Conservation (phyloP, 2,888 invertebrate species). For the Serripes groenlandicus region DNA sequence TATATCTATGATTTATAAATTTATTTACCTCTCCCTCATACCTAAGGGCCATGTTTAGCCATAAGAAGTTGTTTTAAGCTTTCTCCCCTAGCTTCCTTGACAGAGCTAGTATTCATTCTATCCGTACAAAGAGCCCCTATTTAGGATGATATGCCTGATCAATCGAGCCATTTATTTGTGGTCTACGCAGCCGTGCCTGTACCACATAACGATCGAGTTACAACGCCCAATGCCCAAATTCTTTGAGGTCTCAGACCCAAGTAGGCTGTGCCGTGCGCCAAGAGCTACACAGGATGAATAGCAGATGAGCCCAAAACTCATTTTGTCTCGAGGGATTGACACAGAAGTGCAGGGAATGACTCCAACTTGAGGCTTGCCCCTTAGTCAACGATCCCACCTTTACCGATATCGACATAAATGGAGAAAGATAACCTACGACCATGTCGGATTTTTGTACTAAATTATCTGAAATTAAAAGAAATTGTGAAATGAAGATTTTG, state of each 20-base stretch:
- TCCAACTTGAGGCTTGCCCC: conserved; percentile 7
- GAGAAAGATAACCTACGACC: conserved; percentile 2
- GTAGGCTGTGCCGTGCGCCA: too few species aligned
- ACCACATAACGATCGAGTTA: too few species aligned
- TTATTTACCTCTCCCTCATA: conserved; percentile 8
- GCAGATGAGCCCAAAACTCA: too few species aligned
- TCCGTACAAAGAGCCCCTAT: conserved; percentile 4
- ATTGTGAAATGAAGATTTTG: not conserved
- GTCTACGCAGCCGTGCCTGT: too few species aligned
- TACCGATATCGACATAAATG: conserved; percentile 6
- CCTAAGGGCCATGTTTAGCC: conserved; percentile 6
- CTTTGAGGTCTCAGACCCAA: too few species aligned
- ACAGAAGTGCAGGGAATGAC: too few species aligned
- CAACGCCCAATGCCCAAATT: too few species aligned
- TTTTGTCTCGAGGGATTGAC: too few species aligned
- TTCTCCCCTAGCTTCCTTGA: conserved; percentile 2
- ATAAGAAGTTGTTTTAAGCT: not conserved
- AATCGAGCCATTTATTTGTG: too few species aligned
- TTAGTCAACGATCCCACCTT: conserved; percentile 4
- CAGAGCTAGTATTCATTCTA: conserved; percentile 3
- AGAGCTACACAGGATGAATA: too few species aligned
- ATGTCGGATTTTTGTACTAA: conserved; percentile 12
- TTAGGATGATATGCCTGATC: too few species aligned
- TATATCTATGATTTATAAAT: not conserved
- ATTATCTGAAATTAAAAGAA: conserved; percentile 24